Evolutionary conservation across 1,140 invertebrate species (phyloP).

Genomic region (Notospermus geniculatus): DNA sequence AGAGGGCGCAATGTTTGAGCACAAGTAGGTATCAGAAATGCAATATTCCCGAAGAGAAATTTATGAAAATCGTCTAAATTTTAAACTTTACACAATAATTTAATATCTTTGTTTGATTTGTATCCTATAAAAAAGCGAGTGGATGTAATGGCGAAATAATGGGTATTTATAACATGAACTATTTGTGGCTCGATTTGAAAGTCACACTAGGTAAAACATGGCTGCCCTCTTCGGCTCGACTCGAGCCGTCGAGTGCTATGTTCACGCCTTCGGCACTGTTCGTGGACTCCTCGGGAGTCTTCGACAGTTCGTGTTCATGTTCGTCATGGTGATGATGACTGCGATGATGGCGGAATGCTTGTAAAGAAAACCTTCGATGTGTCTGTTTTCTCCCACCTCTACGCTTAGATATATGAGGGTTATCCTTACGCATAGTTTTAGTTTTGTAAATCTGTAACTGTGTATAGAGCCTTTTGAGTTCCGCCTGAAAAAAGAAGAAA

Average conservation of each 20-base stretch:
- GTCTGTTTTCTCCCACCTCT: slow-evolving; percentile 87
- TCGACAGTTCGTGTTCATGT: slow-evolving; percentile 52
- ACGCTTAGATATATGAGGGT: slow-evolving; percentile 91
- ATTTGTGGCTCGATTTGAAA: slow-evolving; percentile 41
- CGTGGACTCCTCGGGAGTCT: slow-evolving; percentile 59
- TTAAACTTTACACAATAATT: too few relatives aligned
- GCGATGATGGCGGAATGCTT: slow-evolving; percentile 61
- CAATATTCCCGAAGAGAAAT: too few relatives aligned
- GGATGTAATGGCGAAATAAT: background rate
- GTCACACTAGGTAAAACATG: slow-evolving; percentile 37
- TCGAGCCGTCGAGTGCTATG: slow-evolving; percentile 32
- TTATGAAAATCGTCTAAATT: too few relatives aligned
- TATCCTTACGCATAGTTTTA: slow-evolving; percentile 87
- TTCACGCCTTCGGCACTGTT: slow-evolving; percentile 51
- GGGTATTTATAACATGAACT: background rate
- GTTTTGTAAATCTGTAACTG: slow-evolving; percentile 78
- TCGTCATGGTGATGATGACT: slow-evolving; percentile 50
- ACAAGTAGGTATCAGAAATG: too few relatives aligned
- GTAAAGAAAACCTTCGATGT: slow-evolving; percentile 80
- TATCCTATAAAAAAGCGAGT: background rate
- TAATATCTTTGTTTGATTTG: background rate
- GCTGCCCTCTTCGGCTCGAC: slow-evolving; percentile 33
- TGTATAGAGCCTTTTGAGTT: slow-evolving; percentile 88
- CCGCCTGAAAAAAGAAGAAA: slow-evolving; percentile 62
- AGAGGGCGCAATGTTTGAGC: too few relatives aligned